Evolutionary conservation across 2,113 vertebrate genomes (phyloP), one percentile per base, ranked within the genome.

Genomic region (Datnioides undecimradiatus): DNA sequence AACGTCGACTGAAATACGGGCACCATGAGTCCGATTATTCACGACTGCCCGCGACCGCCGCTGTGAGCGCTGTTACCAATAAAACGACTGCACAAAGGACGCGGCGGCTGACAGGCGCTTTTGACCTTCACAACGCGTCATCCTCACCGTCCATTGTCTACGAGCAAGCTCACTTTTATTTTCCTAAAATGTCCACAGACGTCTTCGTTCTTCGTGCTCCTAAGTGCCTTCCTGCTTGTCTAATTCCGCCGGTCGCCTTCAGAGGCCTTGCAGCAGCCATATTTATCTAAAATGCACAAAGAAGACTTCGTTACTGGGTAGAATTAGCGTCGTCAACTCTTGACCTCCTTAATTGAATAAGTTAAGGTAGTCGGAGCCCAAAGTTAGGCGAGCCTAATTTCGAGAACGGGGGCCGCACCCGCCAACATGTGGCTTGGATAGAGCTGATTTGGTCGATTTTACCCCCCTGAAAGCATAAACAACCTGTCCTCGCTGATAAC

Each of bases 271-370:
- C 40, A 52, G 77, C 64, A 66, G 76, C 71, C 58, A 65, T 77
- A 67, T 82, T 82, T 80, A 60, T 66, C 41, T 77, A 82, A 86
- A 80, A 87, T 78, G 73, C 49, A 67, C 29, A 81, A 79, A 85
- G 57, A 83, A 76, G 77, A 82, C 73, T 81, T 88, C 54, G 83
- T 83, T 79, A 81, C 76, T 57, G 66, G 49, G 45, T 45, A 84
- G 64, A 91, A 79, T 89, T 76, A 79, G 67, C 33, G 14, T 64
- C 55, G 81, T 84, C 66, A 79, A 80, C 87, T 88, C 86, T 91
- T 91, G 89, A 90, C 86, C 86, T 77, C 77, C 34, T 57, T 73
- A 87, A 90, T 55, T 82, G 60, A 88, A 80, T 89, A 85, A 82
- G 81, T 83, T 58, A 49, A 82, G 75, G 75, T 73, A 64, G 80